Evolutionary conservation across 2,797 vertebrate genomes (phyloP).

Genomic region (Leuciscus waleckii): DNA sequence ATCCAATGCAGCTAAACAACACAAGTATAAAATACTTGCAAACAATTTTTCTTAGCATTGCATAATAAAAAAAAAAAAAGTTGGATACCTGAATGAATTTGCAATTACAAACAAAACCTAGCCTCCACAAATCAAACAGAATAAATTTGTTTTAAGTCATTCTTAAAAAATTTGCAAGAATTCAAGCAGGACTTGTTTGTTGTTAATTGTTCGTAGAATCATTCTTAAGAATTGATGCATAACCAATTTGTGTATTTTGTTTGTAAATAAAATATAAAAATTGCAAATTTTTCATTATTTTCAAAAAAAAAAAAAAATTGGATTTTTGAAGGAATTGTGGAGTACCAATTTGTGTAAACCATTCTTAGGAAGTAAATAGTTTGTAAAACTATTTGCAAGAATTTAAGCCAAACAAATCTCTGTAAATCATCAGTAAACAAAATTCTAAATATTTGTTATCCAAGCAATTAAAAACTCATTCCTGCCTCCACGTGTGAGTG

Average conservation of each 20-base stretch:
- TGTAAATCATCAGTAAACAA: neutral
- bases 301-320: too few species aligned
- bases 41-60: too few species aligned
- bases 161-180: neutral
- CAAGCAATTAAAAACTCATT: neutral
- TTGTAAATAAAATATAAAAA: neutral
- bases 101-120: neutral
- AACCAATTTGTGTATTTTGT: neutral
- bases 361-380: neutral
- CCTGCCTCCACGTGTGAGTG: neutral
- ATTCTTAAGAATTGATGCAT: neutral
- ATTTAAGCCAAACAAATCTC: neutral
- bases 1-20: neutral
- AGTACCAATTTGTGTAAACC: neutral
- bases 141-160: neutral
- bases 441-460: neutral
- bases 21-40: neutral
- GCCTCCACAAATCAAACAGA: neutral
- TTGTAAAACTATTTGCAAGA: neutral
- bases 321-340: neutral
- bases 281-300: neutral
- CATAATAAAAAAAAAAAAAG: neutral
- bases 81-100: neutral
- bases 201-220: neutral
- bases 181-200: neutral